These are phyloP conservation scores for Tiphia femorata DNA, from an alignment of 2,888 invertebrate species.

Conservation along the genomic window DNA sequence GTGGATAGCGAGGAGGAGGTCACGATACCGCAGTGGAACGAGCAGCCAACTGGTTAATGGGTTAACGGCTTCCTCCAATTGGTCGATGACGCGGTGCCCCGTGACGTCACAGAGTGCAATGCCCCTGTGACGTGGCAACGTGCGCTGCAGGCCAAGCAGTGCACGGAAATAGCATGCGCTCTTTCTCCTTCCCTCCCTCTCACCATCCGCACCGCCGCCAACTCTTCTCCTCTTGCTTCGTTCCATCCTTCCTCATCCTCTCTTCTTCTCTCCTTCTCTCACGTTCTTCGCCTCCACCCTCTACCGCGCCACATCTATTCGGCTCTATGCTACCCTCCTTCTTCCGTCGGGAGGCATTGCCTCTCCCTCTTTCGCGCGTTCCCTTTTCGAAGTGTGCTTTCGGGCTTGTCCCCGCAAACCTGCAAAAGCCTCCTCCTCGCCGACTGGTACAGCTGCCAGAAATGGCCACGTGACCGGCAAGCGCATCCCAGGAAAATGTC, in stretches of 20 bases:
- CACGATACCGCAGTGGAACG: constrained; percentile 44
- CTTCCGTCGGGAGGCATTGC: background rate
- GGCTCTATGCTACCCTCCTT: no score
- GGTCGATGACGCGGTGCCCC: constrained; percentile 64
- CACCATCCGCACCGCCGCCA: no score
- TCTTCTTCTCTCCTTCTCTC: background rate
- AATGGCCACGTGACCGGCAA: no score
- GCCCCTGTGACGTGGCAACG: constrained; percentile 62
- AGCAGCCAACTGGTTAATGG: constrained; percentile 54
- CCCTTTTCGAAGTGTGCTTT: constrained; percentile 35
- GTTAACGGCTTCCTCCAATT: constrained; percentile 64
- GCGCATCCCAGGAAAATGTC: no score
- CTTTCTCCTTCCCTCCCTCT: constrained; percentile 23
- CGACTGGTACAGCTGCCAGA: no score
- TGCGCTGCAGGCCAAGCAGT: constrained; percentile 49
- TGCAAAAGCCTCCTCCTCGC: no score
- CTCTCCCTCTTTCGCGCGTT: constrained; percentile 11
- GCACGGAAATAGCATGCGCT: constrained; percentile 52
- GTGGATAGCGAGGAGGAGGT: constrained; percentile 47
- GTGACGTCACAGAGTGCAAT: constrained; percentile 65
- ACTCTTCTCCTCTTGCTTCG: constrained; percentile 1
- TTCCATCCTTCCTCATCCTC: background rate
- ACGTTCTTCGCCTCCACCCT: background rate
- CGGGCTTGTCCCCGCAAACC: constrained; percentile 21
- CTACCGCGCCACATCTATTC: background rate